Evolutionary conservation across 2,797 vertebrate species (phyloP), one percentile per base, ranked within the genome.

Genomic region (Cirrhinus mrigala): DNA sequence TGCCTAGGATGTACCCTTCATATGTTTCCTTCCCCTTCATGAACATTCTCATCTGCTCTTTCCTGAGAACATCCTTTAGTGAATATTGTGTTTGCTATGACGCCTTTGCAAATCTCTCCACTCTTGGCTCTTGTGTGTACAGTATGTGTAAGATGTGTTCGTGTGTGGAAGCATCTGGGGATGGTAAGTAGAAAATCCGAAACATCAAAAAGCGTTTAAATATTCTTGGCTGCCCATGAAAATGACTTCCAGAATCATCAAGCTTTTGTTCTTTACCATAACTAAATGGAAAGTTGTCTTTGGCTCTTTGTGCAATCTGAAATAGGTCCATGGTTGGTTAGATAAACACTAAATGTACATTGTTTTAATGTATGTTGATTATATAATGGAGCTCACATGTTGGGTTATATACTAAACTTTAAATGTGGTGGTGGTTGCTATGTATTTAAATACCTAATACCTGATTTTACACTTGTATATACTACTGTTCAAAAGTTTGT

Each of bases 91-190:
- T 46, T 22, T 76, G 54, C 69, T 83, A 62, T 44, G 50, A 73
- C 71, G 56, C 29, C 40, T 50, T 69, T 66, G 58, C 6, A 75
- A 40, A 4, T 14, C n/a, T 82, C 58, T 86, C 64, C 52, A 33
- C 58, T 84, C 81, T 74, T 1, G 18, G 9, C n/a, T 2, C n/a
- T 11, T 54, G 29, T 70, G 40, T 60, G 22, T 76, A 54, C 44
- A 56, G 29, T 37, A 48, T 60, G 27, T 74, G 58, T 44, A 20
- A 33, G 74, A 58, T 24, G 68, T 50, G 77, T 83, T 64, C 22
- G 74, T 85, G 84, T 44, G 58, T 79, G 40, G 10, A 64, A 81
- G 76, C 87, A 89, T 86, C 81, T 88, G 82, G 85, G 48, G 88
- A 52, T 75, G 75, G 75, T 84, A 46, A 80, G 71, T 0, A 29